These are phyloP conservation scores for Achatina immaculata DNA, from an alignment of 1,140 invertebrate species.

Conservation along the genomic window DNA sequence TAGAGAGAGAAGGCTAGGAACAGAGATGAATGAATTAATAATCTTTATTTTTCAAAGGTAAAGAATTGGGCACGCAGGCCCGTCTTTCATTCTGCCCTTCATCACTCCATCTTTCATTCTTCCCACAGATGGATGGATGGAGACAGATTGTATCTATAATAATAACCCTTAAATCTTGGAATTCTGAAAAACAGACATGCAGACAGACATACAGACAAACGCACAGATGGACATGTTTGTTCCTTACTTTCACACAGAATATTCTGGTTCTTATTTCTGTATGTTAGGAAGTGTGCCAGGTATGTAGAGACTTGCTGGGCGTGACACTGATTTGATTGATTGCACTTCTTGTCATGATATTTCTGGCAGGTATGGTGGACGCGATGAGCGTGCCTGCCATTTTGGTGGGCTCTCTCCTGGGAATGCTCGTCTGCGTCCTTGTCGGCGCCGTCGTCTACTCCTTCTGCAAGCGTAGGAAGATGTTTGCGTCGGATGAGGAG, in stretches of 20 bases:
- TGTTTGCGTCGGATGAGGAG: constrained; percentile 27
- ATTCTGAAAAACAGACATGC: neutral
- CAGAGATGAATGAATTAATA: too few species aligned
- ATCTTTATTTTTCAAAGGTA: too few species aligned
- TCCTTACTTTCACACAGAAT: neutral
- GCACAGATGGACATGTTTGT: neutral
- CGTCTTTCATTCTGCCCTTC: too few species aligned
- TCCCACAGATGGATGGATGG: too few species aligned
- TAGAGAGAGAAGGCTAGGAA: too few species aligned
- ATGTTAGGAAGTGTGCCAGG: neutral
- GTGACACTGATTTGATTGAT: too few species aligned
- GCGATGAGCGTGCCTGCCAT: constrained; percentile 23
- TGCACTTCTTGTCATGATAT: neutral
- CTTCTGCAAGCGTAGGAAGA: constrained; percentile 29
- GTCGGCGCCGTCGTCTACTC: constrained; percentile 30
- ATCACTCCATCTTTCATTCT: too few species aligned
- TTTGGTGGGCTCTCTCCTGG: constrained; percentile 33
- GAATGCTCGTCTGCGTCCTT: constrained; percentile 28
- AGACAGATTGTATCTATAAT: too few species aligned
- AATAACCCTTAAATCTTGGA: too few species aligned
- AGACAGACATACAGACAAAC: neutral
- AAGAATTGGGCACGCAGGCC: too few species aligned
- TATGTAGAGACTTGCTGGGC: too few species aligned
- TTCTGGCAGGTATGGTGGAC: constrained; percentile 20
- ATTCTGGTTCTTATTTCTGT: neutral